Percentiles rank a stretch among this genome's conserved stretches.
Evolutionary conservation across 2,113 vertebrate genomes (phyloP).

Genomic region (Cololabis saira): DNA sequence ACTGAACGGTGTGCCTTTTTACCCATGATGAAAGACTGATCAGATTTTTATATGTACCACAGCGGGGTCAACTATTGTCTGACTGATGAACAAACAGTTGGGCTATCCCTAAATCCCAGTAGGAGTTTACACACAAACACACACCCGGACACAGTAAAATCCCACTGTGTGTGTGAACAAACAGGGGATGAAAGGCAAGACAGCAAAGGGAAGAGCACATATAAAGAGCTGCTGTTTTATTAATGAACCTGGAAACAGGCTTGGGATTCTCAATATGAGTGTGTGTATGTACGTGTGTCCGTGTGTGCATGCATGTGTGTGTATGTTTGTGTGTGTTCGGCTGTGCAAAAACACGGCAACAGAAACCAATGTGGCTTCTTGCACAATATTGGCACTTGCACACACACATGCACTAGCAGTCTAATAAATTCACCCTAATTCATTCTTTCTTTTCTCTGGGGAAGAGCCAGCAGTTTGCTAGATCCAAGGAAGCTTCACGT

Average conservation of each 20-base stretch:
- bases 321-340: slow-evolving; percentile 1
- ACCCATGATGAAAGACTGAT: slow-evolving; percentile 64
- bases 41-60: slow-evolving; percentile 71
- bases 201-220: slow-evolving; percentile 80
- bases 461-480: slow-evolving; percentile 95
- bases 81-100: slow-evolving; percentile 78
- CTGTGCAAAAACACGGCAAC: slow-evolving; percentile 29
- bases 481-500: slow-evolving; percentile 99
- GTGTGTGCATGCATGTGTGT: slow-evolving; percentile 13
- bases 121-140: slow-evolving; percentile 59
- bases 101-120: slow-evolving; percentile 76
- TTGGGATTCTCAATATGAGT: slow-evolving; percentile 69
- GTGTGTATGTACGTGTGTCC: slow-evolving; percentile 2
- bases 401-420: slow-evolving; percentile 18
- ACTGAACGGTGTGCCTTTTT: slow-evolving; percentile 51
- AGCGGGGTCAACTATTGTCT: slow-evolving; percentile 67
- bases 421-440: slow-evolving; percentile 99
- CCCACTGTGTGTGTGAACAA: slow-evolving; percentile 81
- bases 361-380: slow-evolving; percentile 57
- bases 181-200: slow-evolving; percentile 82
- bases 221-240: slow-evolving; percentile 84
- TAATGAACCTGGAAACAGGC: slow-evolving; percentile 82
- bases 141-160: slow-evolving; percentile 60
- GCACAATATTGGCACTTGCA: slow-evolving; percentile 39
- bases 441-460: slow-evolving; percentile 98